Evolutionary conservation across 2,797 vertebrate genomes (phyloP).

Genomic region (Telmatherina bonti): DNA sequence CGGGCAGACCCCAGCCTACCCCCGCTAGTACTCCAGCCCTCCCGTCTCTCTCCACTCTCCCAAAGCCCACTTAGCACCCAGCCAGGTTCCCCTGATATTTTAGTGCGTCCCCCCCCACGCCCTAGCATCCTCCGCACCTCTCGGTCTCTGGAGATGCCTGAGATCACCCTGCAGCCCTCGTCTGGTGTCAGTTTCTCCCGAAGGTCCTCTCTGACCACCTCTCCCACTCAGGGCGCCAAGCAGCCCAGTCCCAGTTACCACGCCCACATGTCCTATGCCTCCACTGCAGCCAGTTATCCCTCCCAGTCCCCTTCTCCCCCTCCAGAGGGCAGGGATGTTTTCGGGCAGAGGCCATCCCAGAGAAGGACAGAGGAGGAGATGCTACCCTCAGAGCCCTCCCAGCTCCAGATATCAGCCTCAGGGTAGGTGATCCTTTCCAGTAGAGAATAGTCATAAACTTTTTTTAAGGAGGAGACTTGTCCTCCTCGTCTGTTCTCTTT

Average conservation of each 20-base stretch:
- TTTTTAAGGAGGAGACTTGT: slow-evolving; percentile 67
- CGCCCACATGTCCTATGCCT: slow-evolving; percentile 91
- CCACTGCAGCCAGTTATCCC: slow-evolving; percentile 92
- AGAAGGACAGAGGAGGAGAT: slow-evolving; percentile 95
- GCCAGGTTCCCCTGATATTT: slow-evolving; percentile 95
- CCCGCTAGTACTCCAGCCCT: slow-evolving; percentile 98
- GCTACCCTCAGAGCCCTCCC: slow-evolving; percentile 93
- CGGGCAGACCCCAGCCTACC: slow-evolving; percentile 95
- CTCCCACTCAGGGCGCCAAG: slow-evolving; percentile 88
- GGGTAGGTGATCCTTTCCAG: slow-evolving; percentile 91
- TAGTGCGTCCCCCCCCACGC: slow-evolving; percentile 92
- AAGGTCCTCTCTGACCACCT: slow-evolving; percentile 93
- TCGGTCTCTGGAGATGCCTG: slow-evolving; percentile 90
- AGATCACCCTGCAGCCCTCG: slow-evolving; percentile 91
- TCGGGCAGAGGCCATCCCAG: slow-evolving; percentile 93
- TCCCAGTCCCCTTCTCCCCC: slow-evolving; percentile 91
- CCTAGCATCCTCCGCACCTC: slow-evolving; percentile 93
- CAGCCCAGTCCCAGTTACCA: slow-evolving; percentile 86
- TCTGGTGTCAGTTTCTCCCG: slow-evolving; percentile 92
- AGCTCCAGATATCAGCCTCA: slow-evolving; percentile 93
- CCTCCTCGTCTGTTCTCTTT: slow-evolving; percentile 67
- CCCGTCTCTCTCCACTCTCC: slow-evolving; percentile 96
- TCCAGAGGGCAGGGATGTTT: slow-evolving; percentile 91
- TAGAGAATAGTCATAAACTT: slow-evolving; percentile 75
- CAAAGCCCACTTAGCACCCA: slow-evolving; percentile 98